Evolutionary conservation across 2,797 vertebrate genomes (phyloP), one percentile per base, ranked within the genome.

Genomic region (Harpagifer antarcticus): DNA sequence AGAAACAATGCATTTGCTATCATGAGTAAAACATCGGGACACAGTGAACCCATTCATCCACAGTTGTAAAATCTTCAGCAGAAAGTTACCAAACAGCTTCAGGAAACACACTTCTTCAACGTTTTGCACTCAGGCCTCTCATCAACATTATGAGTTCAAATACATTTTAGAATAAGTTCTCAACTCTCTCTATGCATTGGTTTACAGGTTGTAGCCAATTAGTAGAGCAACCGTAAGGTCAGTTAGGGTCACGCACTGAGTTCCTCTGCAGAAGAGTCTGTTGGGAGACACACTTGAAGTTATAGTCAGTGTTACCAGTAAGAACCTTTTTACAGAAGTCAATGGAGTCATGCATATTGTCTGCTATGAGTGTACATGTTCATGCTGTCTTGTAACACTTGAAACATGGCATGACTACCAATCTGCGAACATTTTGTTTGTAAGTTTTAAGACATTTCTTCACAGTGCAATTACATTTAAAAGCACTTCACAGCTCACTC

Each of bases 1-100:
- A 83, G 78, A 85, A 76, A 92, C 89, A 91, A 91, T 90, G 81
- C 76, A 63, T 87, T 89, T 79, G 76, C 83, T 91, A 88, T 86
- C 69, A 72, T 62, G 86, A 85, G 82, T 78, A 59, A 77, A 81
- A 77, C 74, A 62, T 75, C 2, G 19, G 44, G 27, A 73, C 79
- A 91, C 85, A 92, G 77, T 81, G 82, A 83, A 53, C 23, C 76
- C 79, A 82, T 91, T 93, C 79, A 89, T 57, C 43, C 11, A 0
- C 56, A 65, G 68, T 27, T 68, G 73, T 76, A 88, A 80, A 83
- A 76, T 82, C 76, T 82, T 85, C 78, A 45, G 62, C 79, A 62
- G 58, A 81, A 85, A 84, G 69, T 45, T 31, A 56, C 37, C 59
- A 69, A 55, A 75, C 49, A 63, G 64, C 59, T 79, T 33, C 60